These are phyloP conservation scores for Leptopilina syphax DNA, from an alignment of 2,888 invertebrate genomes.

Conservation along the genomic window DNA sequence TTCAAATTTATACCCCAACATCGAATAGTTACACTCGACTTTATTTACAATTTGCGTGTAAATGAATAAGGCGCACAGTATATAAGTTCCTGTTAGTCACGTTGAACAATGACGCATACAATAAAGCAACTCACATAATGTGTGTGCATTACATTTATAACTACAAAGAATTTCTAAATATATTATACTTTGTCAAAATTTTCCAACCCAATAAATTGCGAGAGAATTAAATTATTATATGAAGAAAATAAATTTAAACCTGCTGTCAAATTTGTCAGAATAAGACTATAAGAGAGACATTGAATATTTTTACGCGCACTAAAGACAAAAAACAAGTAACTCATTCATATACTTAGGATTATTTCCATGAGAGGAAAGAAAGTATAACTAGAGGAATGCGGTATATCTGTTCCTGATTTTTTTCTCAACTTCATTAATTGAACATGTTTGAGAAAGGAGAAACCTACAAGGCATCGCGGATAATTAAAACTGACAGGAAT, in stretches of 20 bases:
- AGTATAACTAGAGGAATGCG: constrained; percentile 18
- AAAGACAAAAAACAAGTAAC: neutral
- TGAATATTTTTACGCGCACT: neutral
- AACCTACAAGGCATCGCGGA: constrained; percentile 10
- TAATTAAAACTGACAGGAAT: constrained; percentile 32
- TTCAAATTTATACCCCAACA: neutral
- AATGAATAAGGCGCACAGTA: constrained; percentile 14
- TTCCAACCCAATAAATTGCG: no score
- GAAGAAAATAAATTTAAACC: no score
- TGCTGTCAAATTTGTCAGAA: neutral
- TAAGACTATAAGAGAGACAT: neutral
- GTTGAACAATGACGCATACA: constrained; percentile 64
- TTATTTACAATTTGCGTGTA: constrained; percentile 20
- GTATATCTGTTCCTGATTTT: constrained; percentile 24
- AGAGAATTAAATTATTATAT: no score
- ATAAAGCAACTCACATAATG: constrained; percentile 49
- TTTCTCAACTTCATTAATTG: constrained; percentile 22
- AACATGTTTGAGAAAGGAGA: constrained; percentile 7
- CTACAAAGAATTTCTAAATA: neutral
- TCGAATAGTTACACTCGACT: neutral
- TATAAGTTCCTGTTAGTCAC: constrained; percentile 67
- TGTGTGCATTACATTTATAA: neutral
- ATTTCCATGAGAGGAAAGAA: constrained; percentile 25
- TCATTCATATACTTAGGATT: constrained; percentile 9
- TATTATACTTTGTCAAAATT: no score